Evolutionary conservation across 37 sponge, comb jelly and placozoan genomes (phyloP).

Genomic region (Cladorhizidae sp.): DNA sequence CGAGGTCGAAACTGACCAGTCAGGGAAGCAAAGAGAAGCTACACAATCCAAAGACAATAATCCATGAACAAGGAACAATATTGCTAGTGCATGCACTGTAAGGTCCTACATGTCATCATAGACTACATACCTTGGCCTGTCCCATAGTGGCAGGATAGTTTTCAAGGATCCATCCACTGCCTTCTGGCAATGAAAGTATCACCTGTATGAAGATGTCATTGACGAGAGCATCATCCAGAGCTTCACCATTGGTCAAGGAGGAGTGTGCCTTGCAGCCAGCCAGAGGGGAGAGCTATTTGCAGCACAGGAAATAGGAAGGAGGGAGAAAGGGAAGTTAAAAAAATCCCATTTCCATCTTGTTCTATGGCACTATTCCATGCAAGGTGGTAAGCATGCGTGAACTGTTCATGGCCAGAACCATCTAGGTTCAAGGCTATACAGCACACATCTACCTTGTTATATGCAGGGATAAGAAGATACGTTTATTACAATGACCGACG

Average conservation of each 20-base stretch:
- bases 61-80: background rate
- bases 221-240: constrained; percentile 48
- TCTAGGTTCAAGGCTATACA: too few species aligned
- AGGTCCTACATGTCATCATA: too few species aligned
- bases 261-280: constrained; percentile 68
- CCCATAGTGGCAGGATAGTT: constrained; percentile 84
- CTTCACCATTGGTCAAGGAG: constrained; percentile 67
- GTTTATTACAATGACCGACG: too few species aligned
- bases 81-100: background rate
- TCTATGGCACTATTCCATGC: too few species aligned
- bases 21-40: constrained; percentile 22
- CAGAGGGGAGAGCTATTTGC: constrained; percentile 39
- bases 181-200: constrained; percentile 72
- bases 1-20: constrained; percentile 13
- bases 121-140: constrained; percentile 86
- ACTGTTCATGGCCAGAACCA: too few species aligned
- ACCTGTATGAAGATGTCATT: constrained; percentile 71
- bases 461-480: too few species aligned
- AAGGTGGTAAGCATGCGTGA: too few species aligned
- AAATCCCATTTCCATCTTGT: too few species aligned
- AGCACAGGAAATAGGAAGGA: too few species aligned
- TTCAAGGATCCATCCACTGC: constrained; percentile 81
- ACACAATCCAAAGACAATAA: background rate
- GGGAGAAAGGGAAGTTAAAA: too few species aligned
- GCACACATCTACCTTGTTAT: too few species aligned